phyloP scores from a whole-genome alignment of 2,113 vertebrate species.

The Psophia crepitans region DNA sequence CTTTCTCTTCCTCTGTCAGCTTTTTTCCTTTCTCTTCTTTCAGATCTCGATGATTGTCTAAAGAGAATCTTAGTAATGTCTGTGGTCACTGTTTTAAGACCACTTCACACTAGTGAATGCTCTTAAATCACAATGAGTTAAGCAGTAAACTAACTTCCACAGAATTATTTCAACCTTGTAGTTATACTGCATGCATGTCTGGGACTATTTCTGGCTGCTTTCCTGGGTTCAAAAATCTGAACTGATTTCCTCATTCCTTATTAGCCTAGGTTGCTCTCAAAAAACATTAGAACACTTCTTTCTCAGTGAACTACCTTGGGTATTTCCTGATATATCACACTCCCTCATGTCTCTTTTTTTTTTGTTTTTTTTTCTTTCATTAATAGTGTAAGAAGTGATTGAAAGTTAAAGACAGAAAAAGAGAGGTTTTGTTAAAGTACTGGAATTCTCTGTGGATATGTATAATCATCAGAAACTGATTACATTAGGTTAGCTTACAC shows the following conservation, averaged over 20 bases:
- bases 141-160: background rate
- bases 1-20: background rate
- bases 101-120: background rate
- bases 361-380: background rate
- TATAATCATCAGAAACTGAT: background rate
- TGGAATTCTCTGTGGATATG: constrained; percentile 7
- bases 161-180: background rate
- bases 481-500: background rate
- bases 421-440: background rate
- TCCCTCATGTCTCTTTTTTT: background rate
- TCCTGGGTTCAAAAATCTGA: background rate
- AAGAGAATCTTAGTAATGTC: background rate
- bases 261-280: background rate
- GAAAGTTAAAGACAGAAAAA: background rate
- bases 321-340: background rate
- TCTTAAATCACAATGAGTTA: background rate
- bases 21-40: background rate
- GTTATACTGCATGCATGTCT: background rate
- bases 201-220: background rate
- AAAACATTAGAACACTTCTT: background rate
- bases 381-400: background rate
- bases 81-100: background rate
- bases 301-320: background rate
- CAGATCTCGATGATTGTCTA: background rate
- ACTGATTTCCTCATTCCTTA: background rate